These are phyloP conservation scores for Apamea anceps DNA, from an alignment of 2,888 invertebrate genomes.

Conservation along the genomic window DNA sequence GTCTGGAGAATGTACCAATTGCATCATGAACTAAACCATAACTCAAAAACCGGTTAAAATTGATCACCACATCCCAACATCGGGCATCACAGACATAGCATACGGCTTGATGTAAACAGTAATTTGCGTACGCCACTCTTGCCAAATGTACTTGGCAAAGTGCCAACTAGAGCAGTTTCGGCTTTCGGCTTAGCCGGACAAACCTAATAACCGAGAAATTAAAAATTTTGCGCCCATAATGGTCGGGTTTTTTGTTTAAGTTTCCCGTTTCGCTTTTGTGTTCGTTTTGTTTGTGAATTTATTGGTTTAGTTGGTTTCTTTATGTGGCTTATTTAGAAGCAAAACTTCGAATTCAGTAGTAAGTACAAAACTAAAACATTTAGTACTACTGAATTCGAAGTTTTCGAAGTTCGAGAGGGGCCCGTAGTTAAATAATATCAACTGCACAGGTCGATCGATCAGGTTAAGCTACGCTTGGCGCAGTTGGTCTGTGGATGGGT, in stretches of 20 bases:
- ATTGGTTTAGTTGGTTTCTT: conserved; percentile 32
- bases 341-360: no score
- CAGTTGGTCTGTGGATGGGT: no score
- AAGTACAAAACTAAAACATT: no score
- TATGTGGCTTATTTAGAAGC: conserved; percentile 5
- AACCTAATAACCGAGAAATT: conserved; percentile 74
- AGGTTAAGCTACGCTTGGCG: no score
- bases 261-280: conserved; percentile 33
- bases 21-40: conserved; percentile 5
- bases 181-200: conserved; percentile 64
- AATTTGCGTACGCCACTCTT: conserved; percentile 77
- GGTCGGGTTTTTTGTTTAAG: conserved; percentile 54
- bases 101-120: conserved; percentile 77
- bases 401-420: no score
- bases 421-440: no score
- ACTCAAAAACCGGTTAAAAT: conserved; percentile 52
- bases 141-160: conserved; percentile 82
- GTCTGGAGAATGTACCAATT: background rate
- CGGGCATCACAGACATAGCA: conserved; percentile 36
- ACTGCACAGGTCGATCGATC: no score
- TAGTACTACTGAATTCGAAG: background rate
- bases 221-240: conserved; percentile 66
- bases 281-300: conserved; percentile 44
- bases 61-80: conserved; percentile 45
- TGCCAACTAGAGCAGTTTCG: conserved; percentile 73